Conservation (phyloP, 1,140 invertebrate genomes). For the Protaetia brevitarsis region DNA sequence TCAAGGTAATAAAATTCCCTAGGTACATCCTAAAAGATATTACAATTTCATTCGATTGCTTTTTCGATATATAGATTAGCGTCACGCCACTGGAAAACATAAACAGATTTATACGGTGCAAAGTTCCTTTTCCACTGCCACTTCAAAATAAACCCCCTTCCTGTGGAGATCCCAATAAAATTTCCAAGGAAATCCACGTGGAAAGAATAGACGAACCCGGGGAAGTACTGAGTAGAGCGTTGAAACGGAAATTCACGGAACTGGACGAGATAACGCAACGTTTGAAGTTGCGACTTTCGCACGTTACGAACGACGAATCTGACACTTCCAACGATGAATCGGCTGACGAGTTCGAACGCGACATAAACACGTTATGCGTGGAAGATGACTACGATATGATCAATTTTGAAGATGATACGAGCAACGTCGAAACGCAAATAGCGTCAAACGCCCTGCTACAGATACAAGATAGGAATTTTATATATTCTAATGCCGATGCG, state of each 20-base stretch:
- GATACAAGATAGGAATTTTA: constrained; percentile 7
- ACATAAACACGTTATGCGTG: constrained; percentile 49
- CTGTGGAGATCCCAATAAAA: background rate
- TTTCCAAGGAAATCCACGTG: constrained; percentile 21
- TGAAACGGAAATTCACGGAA: constrained; percentile 60
- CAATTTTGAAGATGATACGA: constrained; percentile 32
- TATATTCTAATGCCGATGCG: background rate
- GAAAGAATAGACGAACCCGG: constrained; percentile 30
- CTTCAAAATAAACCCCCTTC: constrained; percentile 15
- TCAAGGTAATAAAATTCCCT: constrained; percentile 50
- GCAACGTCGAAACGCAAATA: background rate
- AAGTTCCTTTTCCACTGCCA: constrained; percentile 11
- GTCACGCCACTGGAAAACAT: constrained; percentile 54
- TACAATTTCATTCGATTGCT: background rate
- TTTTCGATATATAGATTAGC: constrained; percentile 44
- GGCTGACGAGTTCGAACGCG: constrained; percentile 55
- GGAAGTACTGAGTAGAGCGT: constrained; percentile 49
- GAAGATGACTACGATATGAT: constrained; percentile 45
- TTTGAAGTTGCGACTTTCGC: constrained; percentile 54
- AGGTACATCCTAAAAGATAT: background rate
- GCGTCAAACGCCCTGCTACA: background rate
- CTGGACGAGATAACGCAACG: constrained; percentile 61
- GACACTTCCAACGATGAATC: constrained; percentile 51
- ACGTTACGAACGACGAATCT: constrained; percentile 56
- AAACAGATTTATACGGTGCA: constrained; percentile 26